Percentiles rank a stretch among this genome's conserved stretches.
Evolutionary conservation across 2,888 invertebrate species (phyloP).

Genomic region (Azorinus chamasolen): DNA sequence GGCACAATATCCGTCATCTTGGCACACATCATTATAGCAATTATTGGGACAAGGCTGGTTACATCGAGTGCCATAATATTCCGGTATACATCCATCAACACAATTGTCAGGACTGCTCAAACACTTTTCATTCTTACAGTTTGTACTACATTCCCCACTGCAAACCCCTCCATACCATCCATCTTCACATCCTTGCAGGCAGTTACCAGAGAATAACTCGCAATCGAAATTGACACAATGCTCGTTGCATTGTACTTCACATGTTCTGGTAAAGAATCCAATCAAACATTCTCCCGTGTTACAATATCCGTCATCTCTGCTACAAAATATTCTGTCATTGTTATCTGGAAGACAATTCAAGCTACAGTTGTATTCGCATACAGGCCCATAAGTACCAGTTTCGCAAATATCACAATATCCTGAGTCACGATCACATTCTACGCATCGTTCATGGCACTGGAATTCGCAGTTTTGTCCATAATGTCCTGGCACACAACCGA

Average conservation of each 20-base stretch:
- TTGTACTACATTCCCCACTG: conserved; percentile 13
- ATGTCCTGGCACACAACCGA: conserved; percentile 14
- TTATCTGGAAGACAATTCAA: conserved; percentile 21
- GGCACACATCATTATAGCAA: conserved; percentile 45
- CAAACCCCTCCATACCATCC: conserved; percentile 41
- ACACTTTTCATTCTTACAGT: conserved; percentile 32
- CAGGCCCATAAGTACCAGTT: conserved; percentile 30
- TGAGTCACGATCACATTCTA: conserved; percentile 35
- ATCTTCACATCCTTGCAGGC: conserved; percentile 37
- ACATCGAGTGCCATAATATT: conserved; percentile 44
- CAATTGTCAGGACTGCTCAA: conserved; percentile 25
- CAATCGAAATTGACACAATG: conserved; percentile 35
- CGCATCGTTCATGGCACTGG: conserved; percentile 37
- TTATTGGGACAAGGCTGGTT: conserved; percentile 16
- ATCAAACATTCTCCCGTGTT: conserved; percentile 10
- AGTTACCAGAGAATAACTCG: conserved; percentile 22
- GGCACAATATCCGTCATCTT: conserved; percentile 36
- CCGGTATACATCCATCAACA: conserved; percentile 31
- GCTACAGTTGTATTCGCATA: conserved; percentile 51
- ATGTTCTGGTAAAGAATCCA: conserved; percentile 35
- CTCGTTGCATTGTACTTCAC: conserved; percentile 21
- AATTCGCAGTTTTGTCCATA: conserved; percentile 40
- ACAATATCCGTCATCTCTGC: conserved; percentile 38
- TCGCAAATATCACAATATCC: conserved; percentile 46
- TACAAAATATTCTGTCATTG: conserved; percentile 27